Base-by-base conservation (phyloP, 2,888 invertebrate genomes). In the Vanessa cardui region DNA sequence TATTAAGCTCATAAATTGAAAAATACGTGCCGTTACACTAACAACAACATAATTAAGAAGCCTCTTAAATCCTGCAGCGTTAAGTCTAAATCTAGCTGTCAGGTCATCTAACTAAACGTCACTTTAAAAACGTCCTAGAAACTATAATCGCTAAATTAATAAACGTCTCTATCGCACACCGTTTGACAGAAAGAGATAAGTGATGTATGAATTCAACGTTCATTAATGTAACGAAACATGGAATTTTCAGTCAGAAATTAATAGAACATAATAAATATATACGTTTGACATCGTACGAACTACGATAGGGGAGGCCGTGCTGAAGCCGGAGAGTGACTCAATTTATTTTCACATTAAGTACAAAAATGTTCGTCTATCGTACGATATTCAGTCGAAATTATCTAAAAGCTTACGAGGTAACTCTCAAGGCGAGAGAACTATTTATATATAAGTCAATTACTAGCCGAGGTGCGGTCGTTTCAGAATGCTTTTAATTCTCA, bases 1-100 rank as follows among this genome's bases (percentile, higher is more conserved):
- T 74, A 74, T 66, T 75, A 77, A 78, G 76, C 77, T 77, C 77
- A 72, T 73, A 67, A 73, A 58, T 65, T 69, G 49, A 71, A 69
- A 73, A 69, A 64, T 64, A 56, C 54, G 71, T 72, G 69, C 60
- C 65, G 52, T 62, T 69, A 72, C 49, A 60, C 61, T 66, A 66
- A 49, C 45, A 54, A 54, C 59, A 66, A 62, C 45, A 20, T 44
- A 65, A 54, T 58, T 65, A 68, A 31, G 47, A 73, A 69, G 67
- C 71, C 58, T 63, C 64, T 47, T 64, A 50, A 52, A 18, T 44
- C 44, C 44, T 44, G 62, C 31, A 50, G 52, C 26, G 31, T 31
- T 12, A 39, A 39, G 39, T 54, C 52, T 31, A 54, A 26, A 54
- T 26, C 52, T 54, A 54, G 47, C 61, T 49, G 31, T 33, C 49